These are phyloP conservation scores for Neosilurus mollespiculum DNA, from an alignment of 2,797 vertebrate genomes.

Conservation along the genomic window DNA sequence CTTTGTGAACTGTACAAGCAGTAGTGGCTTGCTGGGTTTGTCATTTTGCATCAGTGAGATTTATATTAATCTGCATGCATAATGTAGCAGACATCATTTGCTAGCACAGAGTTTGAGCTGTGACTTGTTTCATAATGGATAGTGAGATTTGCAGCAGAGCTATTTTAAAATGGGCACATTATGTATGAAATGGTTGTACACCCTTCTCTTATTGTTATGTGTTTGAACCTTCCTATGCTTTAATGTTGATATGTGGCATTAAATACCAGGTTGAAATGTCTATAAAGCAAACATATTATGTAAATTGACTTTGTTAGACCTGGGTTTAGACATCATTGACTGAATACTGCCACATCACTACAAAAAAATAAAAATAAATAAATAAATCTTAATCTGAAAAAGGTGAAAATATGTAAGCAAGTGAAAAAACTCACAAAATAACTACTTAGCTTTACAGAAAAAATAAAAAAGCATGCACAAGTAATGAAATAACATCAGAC, in stretches of 20 bases:
- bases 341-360: neutral
- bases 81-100: conserved; percentile 32
- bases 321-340: neutral
- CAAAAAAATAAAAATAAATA: neutral
- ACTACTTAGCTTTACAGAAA: neutral
- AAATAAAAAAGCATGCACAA: neutral
- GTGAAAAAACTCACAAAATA: neutral
- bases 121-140: conserved; percentile 22
- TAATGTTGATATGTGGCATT: neutral
- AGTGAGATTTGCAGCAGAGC: conserved; percentile 6
- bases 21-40: conserved; percentile 1
- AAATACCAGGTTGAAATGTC: neutral
- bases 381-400: too few relatives aligned
- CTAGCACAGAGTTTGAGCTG: conserved; percentile 18
- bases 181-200: conserved; percentile 16
- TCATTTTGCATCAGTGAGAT: conserved; percentile 41
- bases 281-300: conserved; percentile 22
- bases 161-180: conserved; percentile 29
- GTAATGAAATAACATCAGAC: neutral
- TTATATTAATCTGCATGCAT: conserved; percentile 45
- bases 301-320: neutral
- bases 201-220: conserved; percentile 16
- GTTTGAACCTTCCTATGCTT: neutral
- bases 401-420: neutral
- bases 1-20: conserved; percentile 23